Evolutionary conservation across 2,888 invertebrate species (phyloP), one percentile per base, ranked within the genome.

Genomic region (Spodoptera picta): DNA sequence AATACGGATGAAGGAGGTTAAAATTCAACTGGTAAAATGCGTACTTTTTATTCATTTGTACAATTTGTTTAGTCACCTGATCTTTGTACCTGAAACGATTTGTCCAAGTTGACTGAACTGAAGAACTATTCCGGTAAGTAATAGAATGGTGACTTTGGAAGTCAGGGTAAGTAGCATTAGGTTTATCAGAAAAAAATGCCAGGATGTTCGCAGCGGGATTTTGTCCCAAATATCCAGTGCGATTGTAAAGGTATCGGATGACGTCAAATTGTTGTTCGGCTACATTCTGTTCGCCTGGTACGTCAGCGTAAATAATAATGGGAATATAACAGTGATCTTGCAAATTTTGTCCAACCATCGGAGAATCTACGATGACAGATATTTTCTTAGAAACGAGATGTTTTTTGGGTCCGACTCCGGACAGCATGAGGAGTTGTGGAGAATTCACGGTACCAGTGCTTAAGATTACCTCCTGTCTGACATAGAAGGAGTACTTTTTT

Each of bases 381-480:
- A 93, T 89, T 1, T 81, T 83, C 1, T 87, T 79, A 1, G 80
- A 67, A 4, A 64, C 42, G 1, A 93, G 69, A 42, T 90, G 85
- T 2, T 84, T 65, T 36, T 65, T 75, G 0, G 92, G 92, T 7
- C 94, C 94, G 2, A 95, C 75, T 6, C 94, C 95, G 3, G 91
- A 94, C 1, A 90, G 79, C 85, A 95, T 90, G 3, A 95, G 78
- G 2, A 95, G 73, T 57, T 95, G 93, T 0, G 95, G 94, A 0
- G 95, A 90, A 65, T 95, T 94, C 7, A 95, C 83, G 4, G 90
- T 53, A 3, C 95, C 95, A 3, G 91, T 92, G n/a, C 93, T 91
- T 36, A 95, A 46, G 53, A 95, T 92, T 0, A 95, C 85, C 76
- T 95, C 95, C 52, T 87, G 89, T 27, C 64, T 87, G 0, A 87